Conservation (phyloP, 2,888 invertebrate genomes). For the Cephus sareptanus region DNA sequence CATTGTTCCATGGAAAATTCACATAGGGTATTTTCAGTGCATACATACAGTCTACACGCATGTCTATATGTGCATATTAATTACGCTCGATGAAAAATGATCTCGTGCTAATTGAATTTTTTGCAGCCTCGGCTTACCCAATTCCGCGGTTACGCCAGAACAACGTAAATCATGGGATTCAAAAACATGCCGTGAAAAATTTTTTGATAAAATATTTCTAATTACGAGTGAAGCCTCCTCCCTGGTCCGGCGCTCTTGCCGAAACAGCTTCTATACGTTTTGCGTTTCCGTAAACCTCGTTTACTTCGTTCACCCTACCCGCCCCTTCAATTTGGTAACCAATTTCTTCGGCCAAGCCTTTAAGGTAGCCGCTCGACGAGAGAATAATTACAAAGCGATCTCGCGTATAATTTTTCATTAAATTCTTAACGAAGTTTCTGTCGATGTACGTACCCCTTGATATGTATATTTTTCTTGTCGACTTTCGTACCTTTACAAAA, state of each 20-base stretch:
- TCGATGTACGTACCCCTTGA: background rate
- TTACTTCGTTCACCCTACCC: background rate
- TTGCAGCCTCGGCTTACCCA: background rate
- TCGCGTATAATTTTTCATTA: background rate
- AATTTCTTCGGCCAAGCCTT: background rate
- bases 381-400: background rate
- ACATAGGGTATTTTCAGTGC: background rate
- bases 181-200: background rate
- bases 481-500: background rate
- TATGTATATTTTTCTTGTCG: background rate
- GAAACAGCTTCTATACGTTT: background rate
- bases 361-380: background rate
- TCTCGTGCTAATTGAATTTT: slow-evolving; percentile 3
- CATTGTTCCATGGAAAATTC: background rate
- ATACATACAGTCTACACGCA: background rate
- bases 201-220: background rate
- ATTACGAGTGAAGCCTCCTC: background rate
- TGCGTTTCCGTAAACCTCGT: background rate
- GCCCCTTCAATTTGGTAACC: background rate
- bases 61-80: background rate
- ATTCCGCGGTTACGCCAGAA: background rate
- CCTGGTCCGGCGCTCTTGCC: background rate
- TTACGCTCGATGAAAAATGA: slow-evolving; percentile 2
- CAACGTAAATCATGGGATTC: background rate
- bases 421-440: background rate